phyloP scores from a whole-genome alignment of 2,113 vertebrate species.

The Spea bombifrons region DNA sequence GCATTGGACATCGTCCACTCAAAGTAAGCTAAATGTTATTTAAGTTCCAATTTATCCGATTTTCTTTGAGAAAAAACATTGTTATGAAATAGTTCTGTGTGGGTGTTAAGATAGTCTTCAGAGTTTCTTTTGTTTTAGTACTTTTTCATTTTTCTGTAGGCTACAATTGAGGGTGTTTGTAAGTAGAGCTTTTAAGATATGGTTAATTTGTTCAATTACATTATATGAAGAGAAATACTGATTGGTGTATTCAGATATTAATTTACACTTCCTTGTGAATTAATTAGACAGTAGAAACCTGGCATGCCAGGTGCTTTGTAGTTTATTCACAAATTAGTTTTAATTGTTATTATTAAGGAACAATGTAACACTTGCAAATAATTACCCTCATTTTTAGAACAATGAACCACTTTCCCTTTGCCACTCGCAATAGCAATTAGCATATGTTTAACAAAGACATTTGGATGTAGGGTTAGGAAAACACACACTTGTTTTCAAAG shows the following conservation, averaged over 20 bases:
- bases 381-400: conserved; percentile 46
- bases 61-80: too few species aligned
- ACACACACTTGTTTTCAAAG: conserved; percentile 13
- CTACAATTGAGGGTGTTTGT: too few species aligned
- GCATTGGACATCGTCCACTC: too few species aligned
- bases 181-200: conserved; percentile 1
- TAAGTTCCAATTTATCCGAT: too few species aligned
- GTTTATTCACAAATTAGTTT: conserved; percentile 45
- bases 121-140: too few species aligned
- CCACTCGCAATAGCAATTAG: conserved; percentile 37
- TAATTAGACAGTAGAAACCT: conserved; percentile 45
- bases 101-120: too few species aligned
- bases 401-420: conserved; percentile 37
- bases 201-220: conserved; percentile 24
- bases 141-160: too few species aligned
- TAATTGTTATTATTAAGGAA: conserved; percentile 46
- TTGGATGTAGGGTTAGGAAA: conserved; percentile 33
- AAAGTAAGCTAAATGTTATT: too few species aligned
- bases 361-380: conserved; percentile 48
- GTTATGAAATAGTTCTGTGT: too few species aligned
- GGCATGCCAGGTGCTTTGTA: conserved; percentile 43
- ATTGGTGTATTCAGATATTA: conserved; percentile 15
- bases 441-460: conserved; percentile 38
- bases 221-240: conserved; percentile 16
- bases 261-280: conserved; percentile 39